A percentile compares a stretch with the other conserved stretches of the same genome.
These are phyloP conservation scores for Fregata magnificens DNA, from an alignment of 2,113 vertebrate genomes.

Conservation along the genomic window DNA sequence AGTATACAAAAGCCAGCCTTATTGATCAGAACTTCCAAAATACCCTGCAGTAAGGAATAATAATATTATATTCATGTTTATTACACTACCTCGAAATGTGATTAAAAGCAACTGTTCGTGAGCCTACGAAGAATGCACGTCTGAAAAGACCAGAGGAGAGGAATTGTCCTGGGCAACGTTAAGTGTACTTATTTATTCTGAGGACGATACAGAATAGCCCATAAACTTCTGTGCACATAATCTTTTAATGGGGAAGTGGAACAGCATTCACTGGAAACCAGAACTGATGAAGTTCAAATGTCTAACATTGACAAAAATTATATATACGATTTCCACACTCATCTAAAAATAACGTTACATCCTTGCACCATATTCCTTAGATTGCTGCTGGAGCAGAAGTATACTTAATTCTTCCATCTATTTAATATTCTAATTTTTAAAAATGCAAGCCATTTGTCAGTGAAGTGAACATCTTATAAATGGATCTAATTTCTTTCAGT, in stretches of 20 bases:
- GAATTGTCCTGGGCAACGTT: not conserved
- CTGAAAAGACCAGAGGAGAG: not conserved
- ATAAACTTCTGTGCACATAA: not conserved
- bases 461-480: not conserved
- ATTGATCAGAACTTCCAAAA: constrained; percentile 49
- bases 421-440: not conserved
- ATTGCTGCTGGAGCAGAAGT: not conserved
- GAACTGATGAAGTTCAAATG: not conserved
- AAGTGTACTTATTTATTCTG: not conserved
- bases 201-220: not conserved
- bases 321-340: not conserved
- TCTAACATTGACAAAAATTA: not conserved
- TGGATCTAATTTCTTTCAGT: not conserved
- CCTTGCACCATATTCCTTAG: not conserved
- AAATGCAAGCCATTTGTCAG: not conserved
- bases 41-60: constrained; percentile 23
- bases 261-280: not conserved
- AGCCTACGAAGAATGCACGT: not conserved
- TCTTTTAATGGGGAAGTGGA: not conserved
- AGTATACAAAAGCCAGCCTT: constrained; percentile 4
- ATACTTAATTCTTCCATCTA: not conserved
- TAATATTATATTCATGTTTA: constrained; percentile 16
- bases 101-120: constrained; percentile 2
- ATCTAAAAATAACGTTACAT: not conserved
- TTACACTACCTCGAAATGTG: constrained; percentile 1